phyloP scores from a whole-genome alignment of 2,113 vertebrate genomes.

The Nothocercus nigrocapillus region DNA sequence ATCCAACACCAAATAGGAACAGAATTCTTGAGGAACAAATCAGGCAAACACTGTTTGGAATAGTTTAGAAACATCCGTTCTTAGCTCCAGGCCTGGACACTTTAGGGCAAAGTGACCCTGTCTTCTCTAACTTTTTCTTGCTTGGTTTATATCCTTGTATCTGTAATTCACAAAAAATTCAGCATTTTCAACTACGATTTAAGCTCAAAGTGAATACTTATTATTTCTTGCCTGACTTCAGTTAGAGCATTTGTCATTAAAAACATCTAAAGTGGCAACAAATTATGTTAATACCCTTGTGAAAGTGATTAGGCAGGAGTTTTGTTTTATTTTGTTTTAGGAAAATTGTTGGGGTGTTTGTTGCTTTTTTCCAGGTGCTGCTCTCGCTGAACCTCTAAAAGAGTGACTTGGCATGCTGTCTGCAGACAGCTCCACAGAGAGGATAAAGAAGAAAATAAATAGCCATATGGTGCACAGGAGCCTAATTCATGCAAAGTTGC shows the following conservation, averaged over 20 bases:
- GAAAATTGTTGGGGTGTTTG: background rate
- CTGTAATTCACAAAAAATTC: background rate
- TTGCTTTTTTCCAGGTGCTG: background rate
- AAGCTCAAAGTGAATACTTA: background rate
- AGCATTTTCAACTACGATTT: background rate
- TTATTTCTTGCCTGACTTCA: background rate
- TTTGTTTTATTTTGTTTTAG: background rate
- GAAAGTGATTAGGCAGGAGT: background rate
- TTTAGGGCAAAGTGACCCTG: conserved; percentile 6
- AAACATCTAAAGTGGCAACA: background rate
- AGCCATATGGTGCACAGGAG: conserved; percentile 50
- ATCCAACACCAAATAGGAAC: background rate
- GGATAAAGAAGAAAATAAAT: conserved; percentile 59
- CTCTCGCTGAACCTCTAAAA: conserved; percentile 42
- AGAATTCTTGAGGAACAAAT: background rate
- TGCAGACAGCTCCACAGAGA: conserved; percentile 24
- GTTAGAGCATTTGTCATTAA: background rate
- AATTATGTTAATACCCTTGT: background rate
- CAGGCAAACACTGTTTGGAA: background rate
- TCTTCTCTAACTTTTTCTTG: background rate
- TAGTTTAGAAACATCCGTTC: background rate
- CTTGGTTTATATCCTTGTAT: background rate
- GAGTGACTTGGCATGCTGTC: background rate
- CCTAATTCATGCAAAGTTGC: conserved; percentile 50
- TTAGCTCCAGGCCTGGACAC: background rate